Base-by-base conservation (phyloP, 2,888 invertebrate species). In the Trissolcus brochymenae region DNA sequence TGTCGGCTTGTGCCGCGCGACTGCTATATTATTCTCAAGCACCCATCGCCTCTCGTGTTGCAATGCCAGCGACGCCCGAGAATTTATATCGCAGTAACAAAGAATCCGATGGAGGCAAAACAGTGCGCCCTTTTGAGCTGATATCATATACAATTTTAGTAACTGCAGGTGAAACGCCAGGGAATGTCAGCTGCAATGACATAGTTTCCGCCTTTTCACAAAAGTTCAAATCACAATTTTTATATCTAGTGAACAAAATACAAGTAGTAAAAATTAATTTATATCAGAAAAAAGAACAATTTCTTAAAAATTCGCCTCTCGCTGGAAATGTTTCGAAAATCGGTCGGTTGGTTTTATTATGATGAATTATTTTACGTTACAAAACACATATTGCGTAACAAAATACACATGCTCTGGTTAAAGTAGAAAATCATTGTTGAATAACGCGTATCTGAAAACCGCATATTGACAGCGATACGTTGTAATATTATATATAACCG, bases 21-120 rank as follows among this genome's bases (percentile, higher is more conserved):
- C 79, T 75, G 71, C 79, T 78, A 78, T 76, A 80, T 80, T 79
- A 80, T 80, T 79, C 80, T 70, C 43, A 77, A 77, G 77, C 77
- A 59, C 73, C 76, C 65, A 59, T 75, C 65, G 65, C 56, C 67
- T 78, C 78, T 72, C 29, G 29, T 61, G 62, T 54, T 73, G 74
- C 76, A 57, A 57, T 81, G 79, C 78, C 78, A 78, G 74, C 76
- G 79, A 80, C 79, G 79, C 66, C 57, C 51, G 61, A 73, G 60
- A 80, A 82, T 82, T 82, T 82, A 82, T 80, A 79, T 68, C 51
- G 61, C 70, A 64, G 78, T 70, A 61, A 68, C 65, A 72, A 79
- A 68, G 59, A 68, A 57, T 54, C 46, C 67, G 71, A 66, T 74
- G 21, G 64, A 59, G 62, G 25, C 64, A 73, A 73, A 71, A 74